Evolutionary conservation across 2,797 vertebrate genomes (phyloP).

Genomic region (Ficedula albicollis): DNA sequence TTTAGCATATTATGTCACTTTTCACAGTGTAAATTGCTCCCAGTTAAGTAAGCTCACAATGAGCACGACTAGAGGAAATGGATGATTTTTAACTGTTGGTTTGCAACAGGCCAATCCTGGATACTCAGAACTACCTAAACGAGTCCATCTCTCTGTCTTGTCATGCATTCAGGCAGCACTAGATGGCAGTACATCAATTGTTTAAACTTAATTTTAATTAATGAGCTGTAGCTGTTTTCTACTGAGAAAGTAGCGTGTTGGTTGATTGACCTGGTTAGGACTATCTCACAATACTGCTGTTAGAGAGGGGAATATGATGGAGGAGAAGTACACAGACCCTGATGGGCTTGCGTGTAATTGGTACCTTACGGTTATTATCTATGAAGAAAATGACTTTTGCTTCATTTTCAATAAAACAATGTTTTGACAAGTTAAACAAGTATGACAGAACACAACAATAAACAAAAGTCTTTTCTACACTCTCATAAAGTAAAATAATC

Average conservation of each 20-base stretch:
- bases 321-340: background rate
- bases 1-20: background rate
- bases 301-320: background rate
- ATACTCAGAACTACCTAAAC: background rate
- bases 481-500: background rate
- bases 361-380: background rate
- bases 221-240: background rate
- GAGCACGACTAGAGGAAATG: background rate
- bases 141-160: background rate
- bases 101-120: background rate
- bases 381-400: background rate
- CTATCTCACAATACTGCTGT: background rate
- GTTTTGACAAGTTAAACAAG: background rate
- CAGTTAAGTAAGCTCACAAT: background rate
- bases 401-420: background rate
- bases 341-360: background rate
- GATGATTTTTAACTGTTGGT: background rate
- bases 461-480: background rate
- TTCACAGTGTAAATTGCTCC: background rate
- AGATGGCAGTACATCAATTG: conserved; percentile 25
- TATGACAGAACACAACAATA: background rate
- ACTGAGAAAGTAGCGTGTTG: background rate
- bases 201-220: background rate
- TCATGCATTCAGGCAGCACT: background rate
- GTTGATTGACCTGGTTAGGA: background rate